Evolutionary conservation across 2,113 vertebrate species (phyloP).

Genomic region (Proteles cristata): DNA sequence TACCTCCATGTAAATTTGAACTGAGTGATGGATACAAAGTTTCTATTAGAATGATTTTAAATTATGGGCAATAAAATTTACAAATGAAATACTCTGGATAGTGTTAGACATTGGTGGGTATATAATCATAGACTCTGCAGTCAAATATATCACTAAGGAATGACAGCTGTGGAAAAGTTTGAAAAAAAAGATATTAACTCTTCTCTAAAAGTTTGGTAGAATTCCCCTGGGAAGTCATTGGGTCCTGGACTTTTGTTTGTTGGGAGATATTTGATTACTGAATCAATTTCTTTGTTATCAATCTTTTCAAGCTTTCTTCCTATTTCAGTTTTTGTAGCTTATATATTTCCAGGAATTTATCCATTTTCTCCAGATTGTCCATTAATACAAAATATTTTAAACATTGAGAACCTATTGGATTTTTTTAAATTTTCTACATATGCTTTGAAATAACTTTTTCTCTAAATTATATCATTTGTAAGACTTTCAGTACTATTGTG

Average conservation of each 20-base stretch:
- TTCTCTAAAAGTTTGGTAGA: too few relatives aligned
- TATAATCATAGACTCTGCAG: neutral
- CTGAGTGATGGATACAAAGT: neutral
- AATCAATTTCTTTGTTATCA: too few relatives aligned
- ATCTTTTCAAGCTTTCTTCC: too few relatives aligned
- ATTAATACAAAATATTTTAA: neutral
- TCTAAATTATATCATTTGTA: neutral
- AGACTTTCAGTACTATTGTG: neutral
- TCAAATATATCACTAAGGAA: neutral
- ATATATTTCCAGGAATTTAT: too few relatives aligned
- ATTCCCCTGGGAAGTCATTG: too few relatives aligned
- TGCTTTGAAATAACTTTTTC: neutral
- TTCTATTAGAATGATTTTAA: neutral
- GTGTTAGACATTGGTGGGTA: neutral
- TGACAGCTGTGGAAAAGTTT: neutral
- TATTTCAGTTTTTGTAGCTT: too few relatives aligned
- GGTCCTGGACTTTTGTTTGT: too few relatives aligned
- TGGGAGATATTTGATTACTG: too few relatives aligned
- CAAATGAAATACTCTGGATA: neutral
- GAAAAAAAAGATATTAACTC: too few relatives aligned
- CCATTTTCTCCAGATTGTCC: too few relatives aligned
- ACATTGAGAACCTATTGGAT: neutral
- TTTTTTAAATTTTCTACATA: neutral
- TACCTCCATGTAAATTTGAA: neutral
- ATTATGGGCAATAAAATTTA: constrained; percentile 13